phyloP scores from a whole-genome alignment of 2,888 invertebrate species.

The Mesochorus sp. region DNA sequence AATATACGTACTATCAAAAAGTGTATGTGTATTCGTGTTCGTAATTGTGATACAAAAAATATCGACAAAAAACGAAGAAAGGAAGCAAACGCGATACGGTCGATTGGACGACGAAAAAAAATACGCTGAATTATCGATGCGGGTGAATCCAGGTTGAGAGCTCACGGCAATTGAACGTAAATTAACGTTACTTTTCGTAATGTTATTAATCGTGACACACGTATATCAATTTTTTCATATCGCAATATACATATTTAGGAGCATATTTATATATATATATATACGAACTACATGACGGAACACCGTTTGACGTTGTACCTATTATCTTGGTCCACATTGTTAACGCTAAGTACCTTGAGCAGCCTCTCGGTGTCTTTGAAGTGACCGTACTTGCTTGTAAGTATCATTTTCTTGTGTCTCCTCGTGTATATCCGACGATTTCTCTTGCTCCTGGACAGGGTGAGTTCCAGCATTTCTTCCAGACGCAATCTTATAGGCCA shows the following conservation, averaged over 20 bases:
- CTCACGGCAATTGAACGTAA: not conserved
- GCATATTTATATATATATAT: conserved; percentile 1
- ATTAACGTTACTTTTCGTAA: not conserved
- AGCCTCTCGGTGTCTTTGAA: conserved; percentile 80
- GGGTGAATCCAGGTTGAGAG: too few species aligned
- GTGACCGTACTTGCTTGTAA: conserved; percentile 69
- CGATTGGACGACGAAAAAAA: too few species aligned
- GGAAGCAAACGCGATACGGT: too few species aligned
- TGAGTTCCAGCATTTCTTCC: conserved; percentile 78
- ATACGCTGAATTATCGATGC: too few species aligned
- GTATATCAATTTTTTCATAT: conserved; percentile 1
- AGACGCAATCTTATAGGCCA: conserved; percentile 76
- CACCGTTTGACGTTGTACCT: conserved; percentile 79
- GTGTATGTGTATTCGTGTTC: too few species aligned
- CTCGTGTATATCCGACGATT: conserved; percentile 71
- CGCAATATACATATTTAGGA: not conserved
- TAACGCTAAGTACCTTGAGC: conserved; percentile 79
- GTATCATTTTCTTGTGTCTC: conserved; percentile 70
- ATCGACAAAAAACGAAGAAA: too few species aligned
- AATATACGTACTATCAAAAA: too few species aligned
- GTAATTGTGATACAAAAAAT: too few species aligned
- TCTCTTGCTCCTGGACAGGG: conserved; percentile 70
- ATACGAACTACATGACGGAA: conserved; percentile 77
- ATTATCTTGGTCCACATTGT: conserved; percentile 81
- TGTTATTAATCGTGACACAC: conserved; percentile 15